These are phyloP conservation scores for Coecobrya sp. DNA, from an alignment of 2,888 invertebrate species.

Conservation along the genomic window DNA sequence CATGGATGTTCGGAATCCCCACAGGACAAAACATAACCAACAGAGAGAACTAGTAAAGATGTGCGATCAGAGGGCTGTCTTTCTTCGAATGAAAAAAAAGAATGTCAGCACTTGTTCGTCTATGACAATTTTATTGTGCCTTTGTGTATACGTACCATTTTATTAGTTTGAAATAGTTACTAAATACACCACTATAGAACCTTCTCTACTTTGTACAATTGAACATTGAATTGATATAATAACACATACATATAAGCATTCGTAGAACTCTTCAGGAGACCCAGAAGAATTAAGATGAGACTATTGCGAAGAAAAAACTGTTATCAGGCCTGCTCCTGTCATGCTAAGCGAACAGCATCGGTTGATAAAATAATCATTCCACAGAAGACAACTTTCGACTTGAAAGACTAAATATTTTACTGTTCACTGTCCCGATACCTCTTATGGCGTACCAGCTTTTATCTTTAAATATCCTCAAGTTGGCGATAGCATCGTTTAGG, in stretches of 20 bases:
- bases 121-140: constrained; percentile 49
- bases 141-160: neutral
- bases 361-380: constrained; percentile 40
- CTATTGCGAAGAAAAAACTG: neutral
- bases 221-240: neutral
- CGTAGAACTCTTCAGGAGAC: neutral
- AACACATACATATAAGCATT: neutral
- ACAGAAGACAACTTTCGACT: neutral
- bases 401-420: neutral
- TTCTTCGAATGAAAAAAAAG: neutral
- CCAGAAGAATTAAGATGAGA: neutral
- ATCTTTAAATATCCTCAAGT: neutral
- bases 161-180: neutral
- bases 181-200: neutral
- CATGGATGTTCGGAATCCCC: constrained; percentile 70
- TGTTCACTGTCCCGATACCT: neutral
- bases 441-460: neutral
- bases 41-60: constrained; percentile 40
- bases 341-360: neutral
- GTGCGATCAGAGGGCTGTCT: neutral
- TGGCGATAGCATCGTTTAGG: neutral
- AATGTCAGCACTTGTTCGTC: constrained; percentile 52
- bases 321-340: neutral
- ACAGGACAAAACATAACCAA: constrained; percentile 58
- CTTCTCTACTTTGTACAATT: neutral